Evolutionary conservation across 2,888 invertebrate species (phyloP).

Genomic region (Lochmaea capreae): DNA sequence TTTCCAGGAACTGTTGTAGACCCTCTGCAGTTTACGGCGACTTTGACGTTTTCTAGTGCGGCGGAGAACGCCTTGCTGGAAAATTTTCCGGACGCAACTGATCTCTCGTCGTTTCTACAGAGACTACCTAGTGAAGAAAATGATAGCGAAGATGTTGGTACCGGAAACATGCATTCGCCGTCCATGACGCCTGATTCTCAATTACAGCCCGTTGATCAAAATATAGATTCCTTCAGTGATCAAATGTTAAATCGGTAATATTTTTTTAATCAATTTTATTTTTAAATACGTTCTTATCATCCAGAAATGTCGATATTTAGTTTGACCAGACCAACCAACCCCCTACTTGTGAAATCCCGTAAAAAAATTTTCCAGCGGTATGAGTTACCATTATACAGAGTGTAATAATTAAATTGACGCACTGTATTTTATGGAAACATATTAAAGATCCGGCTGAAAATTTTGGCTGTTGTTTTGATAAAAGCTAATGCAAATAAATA

Average conservation of each 20-base stretch:
- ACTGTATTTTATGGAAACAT: too few relatives aligned
- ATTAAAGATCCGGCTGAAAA: too few relatives aligned
- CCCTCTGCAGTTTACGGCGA: slow-evolving; percentile 85
- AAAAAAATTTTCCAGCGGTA: too few relatives aligned
- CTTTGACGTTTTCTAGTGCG: slow-evolving; percentile 81
- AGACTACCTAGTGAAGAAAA: slow-evolving; percentile 73
- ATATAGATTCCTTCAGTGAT: slow-evolving; percentile 80
- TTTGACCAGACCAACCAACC: too few relatives aligned
- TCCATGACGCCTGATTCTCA: slow-evolving; percentile 77
- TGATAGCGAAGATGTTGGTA: slow-evolving; percentile 71
- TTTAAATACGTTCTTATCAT: too few relatives aligned
- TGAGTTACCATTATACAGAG: too few relatives aligned
- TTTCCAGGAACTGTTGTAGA: slow-evolving; percentile 80
- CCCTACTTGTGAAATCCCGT: too few relatives aligned
- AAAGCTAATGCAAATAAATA: too few relatives aligned
- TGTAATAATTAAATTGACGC: too few relatives aligned
- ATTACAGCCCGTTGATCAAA: slow-evolving; percentile 66
- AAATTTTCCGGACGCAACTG: slow-evolving; percentile 82
- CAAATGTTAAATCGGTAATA: slow-evolving; percentile 70
- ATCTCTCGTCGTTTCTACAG: slow-evolving; percentile 80
- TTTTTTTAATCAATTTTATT: background rate
- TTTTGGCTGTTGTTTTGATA: too few relatives aligned
- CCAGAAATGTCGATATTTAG: too few relatives aligned
- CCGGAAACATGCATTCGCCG: slow-evolving; percentile 79
- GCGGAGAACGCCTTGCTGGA: slow-evolving; percentile 83